A percentile compares a stretch with the other conserved stretches of the same genome.
Evolutionary conservation across 2,113 vertebrate genomes (phyloP).

Genomic region (Dascyllus trimaculatus): DNA sequence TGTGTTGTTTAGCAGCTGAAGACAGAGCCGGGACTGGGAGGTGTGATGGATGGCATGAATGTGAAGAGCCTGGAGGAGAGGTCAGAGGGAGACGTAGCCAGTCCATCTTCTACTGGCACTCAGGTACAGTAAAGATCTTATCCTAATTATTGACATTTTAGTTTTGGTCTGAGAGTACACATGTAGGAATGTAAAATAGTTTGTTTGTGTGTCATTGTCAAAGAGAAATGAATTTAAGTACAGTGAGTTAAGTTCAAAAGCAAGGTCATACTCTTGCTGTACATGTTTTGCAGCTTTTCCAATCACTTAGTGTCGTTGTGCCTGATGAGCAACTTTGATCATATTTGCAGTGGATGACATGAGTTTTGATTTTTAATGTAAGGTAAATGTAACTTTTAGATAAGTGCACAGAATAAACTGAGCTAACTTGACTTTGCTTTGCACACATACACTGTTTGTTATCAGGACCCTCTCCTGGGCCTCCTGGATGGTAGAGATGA

Average conservation of each 20-base stretch:
- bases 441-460: background rate
- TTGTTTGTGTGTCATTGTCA: background rate
- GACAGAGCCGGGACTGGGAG: slow-evolving; percentile 88
- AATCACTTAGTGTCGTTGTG: background rate
- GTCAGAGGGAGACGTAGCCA: slow-evolving; percentile 93
- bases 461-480: slow-evolving; percentile 92
- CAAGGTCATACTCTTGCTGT: background rate
- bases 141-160: background rate
- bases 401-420: background rate
- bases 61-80: slow-evolving; percentile 91
- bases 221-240: background rate
- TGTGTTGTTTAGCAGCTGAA: slow-evolving; percentile 86
- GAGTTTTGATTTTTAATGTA: background rate
- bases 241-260: background rate
- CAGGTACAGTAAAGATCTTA: slow-evolving; percentile 85
- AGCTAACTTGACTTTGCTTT: background rate
- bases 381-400: background rate
- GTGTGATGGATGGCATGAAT: slow-evolving; percentile 85
- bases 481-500: slow-evolving; percentile 93
- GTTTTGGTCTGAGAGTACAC: background rate
- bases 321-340: background rate
- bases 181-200: background rate
- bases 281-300: background rate
- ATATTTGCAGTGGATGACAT: background rate
- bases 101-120: slow-evolving; percentile 93